phyloP scores from a whole-genome alignment of 2,888 invertebrate species.

The Sipha maydis region DNA sequence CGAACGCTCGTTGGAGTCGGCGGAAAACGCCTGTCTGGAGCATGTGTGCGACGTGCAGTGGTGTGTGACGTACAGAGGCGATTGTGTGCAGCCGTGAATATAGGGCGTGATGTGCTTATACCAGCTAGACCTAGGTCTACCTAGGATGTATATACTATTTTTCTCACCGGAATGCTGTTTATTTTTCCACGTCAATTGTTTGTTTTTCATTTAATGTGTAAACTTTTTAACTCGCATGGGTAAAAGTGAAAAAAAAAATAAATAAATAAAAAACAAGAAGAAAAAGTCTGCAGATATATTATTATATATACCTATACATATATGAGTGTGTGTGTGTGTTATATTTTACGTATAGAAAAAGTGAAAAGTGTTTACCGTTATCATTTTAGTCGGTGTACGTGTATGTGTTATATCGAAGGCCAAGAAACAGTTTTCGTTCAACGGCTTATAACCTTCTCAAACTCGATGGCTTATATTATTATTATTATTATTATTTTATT shows the following conservation, averaged over 20 bases:
- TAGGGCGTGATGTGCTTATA: neutral
- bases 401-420: neutral
- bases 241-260: conserved; percentile 26
- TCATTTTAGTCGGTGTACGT: neutral
- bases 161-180: conserved; percentile 16
- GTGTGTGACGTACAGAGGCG: neutral
- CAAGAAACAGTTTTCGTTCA: neutral
- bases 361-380: neutral
- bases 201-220: conserved; percentile 50
- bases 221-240: conserved; percentile 24
- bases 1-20: neutral
- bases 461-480: neutral
- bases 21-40: no score
- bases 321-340: neutral
- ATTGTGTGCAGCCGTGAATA: neutral
- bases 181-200: conserved; percentile 26
- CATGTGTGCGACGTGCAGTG: neutral
- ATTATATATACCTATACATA: neutral
- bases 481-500: no score
- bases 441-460: neutral
- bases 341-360: neutral
- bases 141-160: neutral
- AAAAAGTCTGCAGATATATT: neutral
- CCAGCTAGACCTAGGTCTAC: no score
- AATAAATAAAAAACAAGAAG: neutral